Conservation (phyloP, 2,888 invertebrate genomes). For the Agrilus biguttatus region DNA sequence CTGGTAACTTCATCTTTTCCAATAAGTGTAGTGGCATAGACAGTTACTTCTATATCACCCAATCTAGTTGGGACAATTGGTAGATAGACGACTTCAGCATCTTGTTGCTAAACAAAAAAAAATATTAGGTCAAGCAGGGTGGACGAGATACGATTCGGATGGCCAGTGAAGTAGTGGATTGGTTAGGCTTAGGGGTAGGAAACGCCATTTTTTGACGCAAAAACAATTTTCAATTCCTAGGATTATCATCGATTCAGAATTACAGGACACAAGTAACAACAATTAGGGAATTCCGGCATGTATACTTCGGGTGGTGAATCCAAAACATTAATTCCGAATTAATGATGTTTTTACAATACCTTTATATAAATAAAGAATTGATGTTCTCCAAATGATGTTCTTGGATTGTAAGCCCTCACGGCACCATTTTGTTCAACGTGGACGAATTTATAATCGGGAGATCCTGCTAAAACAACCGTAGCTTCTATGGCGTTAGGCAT, state of each 20-base stretch:
- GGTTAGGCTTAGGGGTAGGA: too few species aligned
- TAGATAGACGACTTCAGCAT: conserved; percentile 70
- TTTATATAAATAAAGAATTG: conserved; percentile 82
- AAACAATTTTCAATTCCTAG: too few species aligned
- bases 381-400: conserved; percentile 84
- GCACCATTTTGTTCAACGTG: conserved; percentile 83
- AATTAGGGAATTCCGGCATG: too few species aligned
- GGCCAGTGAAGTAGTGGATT: too few species aligned
- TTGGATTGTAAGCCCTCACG: conserved; percentile 76
- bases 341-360: too few species aligned
- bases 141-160: too few species aligned
- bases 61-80: conserved; percentile 76
- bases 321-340: too few species aligned
- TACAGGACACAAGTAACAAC: too few species aligned
- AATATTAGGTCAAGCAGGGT: neutral
- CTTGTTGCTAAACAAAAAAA: conserved; percentile 40
- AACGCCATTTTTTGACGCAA: too few species aligned
- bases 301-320: too few species aligned
- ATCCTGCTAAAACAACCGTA: conserved; percentile 71
- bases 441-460: conserved; percentile 78
- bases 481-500: conserved; percentile 73
- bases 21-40: conserved; percentile 63
- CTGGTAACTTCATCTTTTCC: conserved; percentile 56
- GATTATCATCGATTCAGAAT: too few species aligned
- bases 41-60: conserved; percentile 58